A percentile compares a stretch with the other conserved stretches of the same genome.
phyloP scores from a whole-genome alignment of 1,140 invertebrate species.

The Listronotus bonariensis region DNA sequence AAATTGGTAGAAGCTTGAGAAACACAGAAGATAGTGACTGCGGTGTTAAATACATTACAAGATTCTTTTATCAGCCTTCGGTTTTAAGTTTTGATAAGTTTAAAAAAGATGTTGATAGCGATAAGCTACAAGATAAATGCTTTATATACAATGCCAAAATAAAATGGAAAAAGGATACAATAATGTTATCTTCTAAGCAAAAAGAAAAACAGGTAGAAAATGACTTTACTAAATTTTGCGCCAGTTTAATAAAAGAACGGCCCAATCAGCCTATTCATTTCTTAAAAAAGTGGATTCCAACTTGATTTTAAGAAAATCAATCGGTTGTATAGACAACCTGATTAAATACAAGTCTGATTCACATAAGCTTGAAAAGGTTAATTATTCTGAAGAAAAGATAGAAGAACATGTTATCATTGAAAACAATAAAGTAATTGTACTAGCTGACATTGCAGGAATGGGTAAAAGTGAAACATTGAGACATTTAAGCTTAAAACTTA shows the following conservation, averaged over 20 bases:
- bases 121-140: not conserved
- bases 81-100: too few relatives aligned
- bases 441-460: constrained; percentile 2
- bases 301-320: not conserved
- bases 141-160: not conserved
- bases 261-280: not conserved
- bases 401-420: not conserved
- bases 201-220: not conserved
- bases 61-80: too few relatives aligned
- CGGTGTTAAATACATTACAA: too few relatives aligned
- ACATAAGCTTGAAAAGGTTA: too few relatives aligned
- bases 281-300: not conserved
- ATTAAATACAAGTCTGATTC: not conserved
- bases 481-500: not conserved
- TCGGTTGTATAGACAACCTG: not conserved
- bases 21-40: too few relatives aligned
- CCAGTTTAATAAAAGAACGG: too few relatives aligned
- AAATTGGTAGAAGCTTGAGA: too few relatives aligned
- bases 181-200: not conserved
- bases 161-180: not conserved
- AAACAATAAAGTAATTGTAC: not conserved
- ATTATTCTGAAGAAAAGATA: not conserved
- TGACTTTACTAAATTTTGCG: not conserved
- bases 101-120: too few relatives aligned
- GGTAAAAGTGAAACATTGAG: not conserved